Evolutionary conservation across 2,888 invertebrate genomes (phyloP).

Genomic region (Leptura quadrifasciata): DNA sequence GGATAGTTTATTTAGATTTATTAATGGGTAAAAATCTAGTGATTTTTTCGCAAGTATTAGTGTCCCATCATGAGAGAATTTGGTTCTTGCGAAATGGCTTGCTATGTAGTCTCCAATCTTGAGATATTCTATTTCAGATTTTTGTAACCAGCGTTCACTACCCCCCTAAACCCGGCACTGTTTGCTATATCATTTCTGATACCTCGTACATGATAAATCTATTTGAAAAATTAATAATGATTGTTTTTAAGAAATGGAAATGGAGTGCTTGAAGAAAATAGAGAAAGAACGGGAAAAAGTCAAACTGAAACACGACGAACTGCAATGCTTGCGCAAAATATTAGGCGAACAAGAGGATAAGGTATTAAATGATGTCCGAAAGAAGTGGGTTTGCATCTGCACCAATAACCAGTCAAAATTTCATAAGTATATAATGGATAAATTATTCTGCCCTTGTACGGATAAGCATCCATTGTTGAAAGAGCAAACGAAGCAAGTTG

Average conservation of each 20-base stretch:
- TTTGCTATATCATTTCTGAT: no score
- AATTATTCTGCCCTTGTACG: neutral
- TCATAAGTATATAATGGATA: neutral
- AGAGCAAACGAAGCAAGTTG: slow-evolving; percentile 62
- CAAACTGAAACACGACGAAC: slow-evolving; percentile 61
- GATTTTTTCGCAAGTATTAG: no score
- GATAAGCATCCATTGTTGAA: slow-evolving; percentile 50
- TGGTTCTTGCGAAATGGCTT: no score
- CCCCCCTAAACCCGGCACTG: no score
- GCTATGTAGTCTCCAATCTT: no score
- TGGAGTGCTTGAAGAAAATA: slow-evolving; percentile 63
- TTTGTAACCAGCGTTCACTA: no score
- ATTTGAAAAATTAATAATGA: neutral
- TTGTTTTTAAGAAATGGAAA: slow-evolving; percentile 62
- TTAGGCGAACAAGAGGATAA: slow-evolving; percentile 5
- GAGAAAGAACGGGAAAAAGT: slow-evolving; percentile 60
- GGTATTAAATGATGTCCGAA: neutral
- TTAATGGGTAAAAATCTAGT: no score
- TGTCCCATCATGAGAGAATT: no score
- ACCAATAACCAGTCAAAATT: neutral
- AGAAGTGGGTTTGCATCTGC: neutral
- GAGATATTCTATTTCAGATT: no score
- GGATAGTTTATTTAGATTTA: no score
- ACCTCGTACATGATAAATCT: no score
- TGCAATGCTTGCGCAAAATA: slow-evolving; percentile 35